These are phyloP conservation scores for Tachycineta bicolor DNA, from an alignment of 2,113 vertebrate species.

Conservation along the genomic window DNA sequence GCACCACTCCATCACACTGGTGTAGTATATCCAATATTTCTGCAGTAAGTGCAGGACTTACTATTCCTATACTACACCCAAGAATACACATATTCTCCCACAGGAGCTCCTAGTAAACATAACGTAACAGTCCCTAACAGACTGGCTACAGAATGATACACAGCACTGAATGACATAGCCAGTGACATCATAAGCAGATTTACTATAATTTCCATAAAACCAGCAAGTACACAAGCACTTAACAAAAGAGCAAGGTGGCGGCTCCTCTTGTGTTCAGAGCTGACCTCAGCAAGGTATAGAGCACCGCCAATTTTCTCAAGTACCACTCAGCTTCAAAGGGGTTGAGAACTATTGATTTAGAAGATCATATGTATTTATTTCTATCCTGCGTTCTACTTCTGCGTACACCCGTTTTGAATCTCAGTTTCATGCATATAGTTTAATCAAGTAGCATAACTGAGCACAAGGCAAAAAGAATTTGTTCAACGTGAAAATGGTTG, in stretches of 20 bases:
- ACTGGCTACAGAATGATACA: background rate
- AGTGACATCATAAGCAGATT: constrained; percentile 34
- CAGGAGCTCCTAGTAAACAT: background rate
- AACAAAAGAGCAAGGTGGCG: constrained; percentile 31
- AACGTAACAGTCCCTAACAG: background rate
- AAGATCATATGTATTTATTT: constrained; percentile 61
- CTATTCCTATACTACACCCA: background rate
- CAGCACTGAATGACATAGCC: background rate
- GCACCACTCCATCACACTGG: background rate
- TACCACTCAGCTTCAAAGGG: constrained; percentile 57
- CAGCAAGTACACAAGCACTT: constrained; percentile 33
- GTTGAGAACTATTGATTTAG: constrained; percentile 64
- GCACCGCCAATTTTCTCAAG: constrained; percentile 60
- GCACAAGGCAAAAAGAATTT: background rate
- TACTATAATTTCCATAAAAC: constrained; percentile 36
- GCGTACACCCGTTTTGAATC: background rate
- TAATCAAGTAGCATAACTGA: background rate
- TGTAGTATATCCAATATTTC: background rate
- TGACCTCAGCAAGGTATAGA: constrained; percentile 45
- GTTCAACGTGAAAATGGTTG: background rate
- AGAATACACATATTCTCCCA: background rate
- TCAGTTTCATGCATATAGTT: background rate
- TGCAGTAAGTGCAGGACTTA: background rate
- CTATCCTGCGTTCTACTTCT: background rate
- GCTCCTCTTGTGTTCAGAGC: background rate